Base-by-base conservation (phyloP, 2,113 vertebrate genomes). In the Petromus typicus region DNA sequence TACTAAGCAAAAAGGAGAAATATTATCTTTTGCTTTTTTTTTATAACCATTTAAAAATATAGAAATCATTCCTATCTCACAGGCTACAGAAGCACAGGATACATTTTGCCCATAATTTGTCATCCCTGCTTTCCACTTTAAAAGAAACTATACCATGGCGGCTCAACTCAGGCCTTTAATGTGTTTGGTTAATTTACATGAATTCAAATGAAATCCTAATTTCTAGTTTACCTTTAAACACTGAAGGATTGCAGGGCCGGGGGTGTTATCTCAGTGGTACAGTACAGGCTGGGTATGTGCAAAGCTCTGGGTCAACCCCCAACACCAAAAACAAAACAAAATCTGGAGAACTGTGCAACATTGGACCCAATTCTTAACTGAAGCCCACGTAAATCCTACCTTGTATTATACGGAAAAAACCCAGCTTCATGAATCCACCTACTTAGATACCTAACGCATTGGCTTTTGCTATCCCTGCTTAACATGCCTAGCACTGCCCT, bases 141-240 rank as follows among this genome's bases (percentile, higher is more conserved):
- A 93, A 69, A 32, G 32, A 91, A 64, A 86, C 13, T 63, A 13
- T 80, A 63, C 76, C 90, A 56, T 3, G 8, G n/a, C 51, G 40
- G 32, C 37, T 25, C 34, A 43, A 23, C 6, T 78, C 82, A 76
- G 22, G 37, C 2, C 27, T 14, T 85, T 2, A 23, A 3, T 34
- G n/a, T 5, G 79, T 91, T 22, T 89, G n/a, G 43, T 40, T 90
- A 90, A 94, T 91, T 87, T 84, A 64, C 54, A 59, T 63, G 25
- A 96, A 57, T 89, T 82, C 34, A 86, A 90, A 81, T 86, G 67
- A 85, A 95, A 75, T 22, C 40, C 82, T 43, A 2, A 90, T 76
- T 89, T 81, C 22, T 81, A 95, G 51, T 40, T 79, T 88, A 18
- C 25, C 37, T 89, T 91, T 91, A 73, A 93, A 94, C 90, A 81